Percentiles rank a stretch among this genome's conserved stretches.
These are phyloP conservation scores for Diabrotica undecimpunctata DNA, from an alignment of 1,140 invertebrate species.

Conservation along the genomic window DNA sequence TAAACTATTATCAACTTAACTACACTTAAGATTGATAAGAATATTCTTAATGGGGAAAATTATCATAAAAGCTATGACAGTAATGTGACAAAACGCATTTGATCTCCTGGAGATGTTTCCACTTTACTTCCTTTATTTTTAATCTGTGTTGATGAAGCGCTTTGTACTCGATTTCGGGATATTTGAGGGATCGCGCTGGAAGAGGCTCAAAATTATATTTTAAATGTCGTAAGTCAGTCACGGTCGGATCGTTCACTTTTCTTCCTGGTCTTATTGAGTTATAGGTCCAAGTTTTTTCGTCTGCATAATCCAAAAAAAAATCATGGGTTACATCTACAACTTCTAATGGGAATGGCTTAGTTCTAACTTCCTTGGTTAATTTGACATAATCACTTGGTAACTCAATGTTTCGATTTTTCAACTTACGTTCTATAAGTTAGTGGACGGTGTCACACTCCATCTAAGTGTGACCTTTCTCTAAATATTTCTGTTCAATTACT, in stretches of 20 bases:
- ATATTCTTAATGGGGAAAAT: too few relatives aligned
- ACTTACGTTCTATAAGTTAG: constrained; percentile 31
- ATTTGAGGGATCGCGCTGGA: too few relatives aligned
- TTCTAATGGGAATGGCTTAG: constrained; percentile 5
- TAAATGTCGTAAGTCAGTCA: not conserved
- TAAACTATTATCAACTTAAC: too few relatives aligned
- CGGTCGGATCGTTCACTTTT: not conserved
- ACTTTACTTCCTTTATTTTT: not conserved
- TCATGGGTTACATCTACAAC: too few relatives aligned
- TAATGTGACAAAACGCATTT: too few relatives aligned
- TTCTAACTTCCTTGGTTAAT: constrained; percentile 26
- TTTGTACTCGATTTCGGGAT: too few relatives aligned
- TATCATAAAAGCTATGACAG: too few relatives aligned
- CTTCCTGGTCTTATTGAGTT: constrained; percentile 10
- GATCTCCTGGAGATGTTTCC: not conserved
- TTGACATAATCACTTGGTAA: constrained; percentile 30
- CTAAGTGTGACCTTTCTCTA: constrained; percentile 45
- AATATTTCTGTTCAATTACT: constrained; percentile 43
- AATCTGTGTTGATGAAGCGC: too few relatives aligned
- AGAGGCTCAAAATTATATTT: too few relatives aligned
- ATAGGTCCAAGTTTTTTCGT: too few relatives aligned
- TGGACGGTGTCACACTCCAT: constrained; percentile 43
- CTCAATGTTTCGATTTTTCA: constrained; percentile 34
- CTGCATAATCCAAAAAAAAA: too few relatives aligned
- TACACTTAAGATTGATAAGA: too few relatives aligned